A percentile compares a stretch with the other conserved stretches of the same genome.
These are phyloP conservation scores for Pogonocichla stellata DNA, from an alignment of 2,113 vertebrate genomes.

Conservation along the genomic window DNA sequence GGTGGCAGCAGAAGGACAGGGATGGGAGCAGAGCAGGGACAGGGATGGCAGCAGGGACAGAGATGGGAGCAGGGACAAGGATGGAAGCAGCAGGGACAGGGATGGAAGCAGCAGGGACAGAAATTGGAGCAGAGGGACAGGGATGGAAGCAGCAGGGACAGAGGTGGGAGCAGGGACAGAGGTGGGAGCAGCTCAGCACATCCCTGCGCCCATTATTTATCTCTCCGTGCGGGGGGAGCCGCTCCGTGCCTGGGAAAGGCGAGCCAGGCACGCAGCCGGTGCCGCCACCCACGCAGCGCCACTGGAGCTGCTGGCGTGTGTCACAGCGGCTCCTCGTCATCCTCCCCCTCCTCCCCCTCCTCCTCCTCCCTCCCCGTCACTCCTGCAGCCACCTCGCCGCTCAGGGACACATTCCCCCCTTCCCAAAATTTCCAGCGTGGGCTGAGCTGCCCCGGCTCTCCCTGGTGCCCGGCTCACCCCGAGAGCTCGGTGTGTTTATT, in stretches of 20 bases:
- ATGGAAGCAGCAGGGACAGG: no score
- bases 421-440: background rate
- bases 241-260: conserved; percentile 71
- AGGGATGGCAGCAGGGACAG: no score
- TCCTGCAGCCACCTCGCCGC: background rate
- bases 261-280: conserved; percentile 60
- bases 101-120: no score
- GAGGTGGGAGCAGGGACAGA: no score
- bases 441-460: background rate
- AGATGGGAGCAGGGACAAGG: no score
- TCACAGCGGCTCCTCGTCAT: conserved; percentile 41
- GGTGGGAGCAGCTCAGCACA: no score
- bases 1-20: no score
- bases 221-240: conserved; percentile 17
- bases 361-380: background rate
- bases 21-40: no score
- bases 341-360: background rate
- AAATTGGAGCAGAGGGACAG: no score
- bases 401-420: background rate
- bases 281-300: conserved; percentile 66
- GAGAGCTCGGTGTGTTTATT: background rate
- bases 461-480: background rate
- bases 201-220: background rate
- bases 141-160: no score
- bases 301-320: conserved; percentile 64